Evolutionary conservation across 2,888 invertebrate species (phyloP).

Genomic region (Alitta virens): DNA sequence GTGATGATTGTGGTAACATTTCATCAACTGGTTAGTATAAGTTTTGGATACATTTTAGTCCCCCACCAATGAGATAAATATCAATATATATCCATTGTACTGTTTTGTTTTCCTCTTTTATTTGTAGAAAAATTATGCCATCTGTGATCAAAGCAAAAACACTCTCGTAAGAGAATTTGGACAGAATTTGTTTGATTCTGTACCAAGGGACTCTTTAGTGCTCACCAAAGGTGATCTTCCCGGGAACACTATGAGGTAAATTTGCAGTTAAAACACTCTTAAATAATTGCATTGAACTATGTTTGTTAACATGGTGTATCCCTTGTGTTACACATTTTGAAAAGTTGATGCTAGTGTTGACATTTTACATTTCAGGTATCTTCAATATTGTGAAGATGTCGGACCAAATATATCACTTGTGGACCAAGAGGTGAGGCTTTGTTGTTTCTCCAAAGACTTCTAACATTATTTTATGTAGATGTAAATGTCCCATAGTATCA

Average conservation of each 20-base stretch:
- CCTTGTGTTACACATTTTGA: no score
- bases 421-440: conserved; percentile 50
- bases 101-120: no score
- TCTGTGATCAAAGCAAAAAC: conserved; percentile 45
- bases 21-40: not conserved
- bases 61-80: no score
- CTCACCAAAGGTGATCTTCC: conserved; percentile 52
- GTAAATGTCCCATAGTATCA: no score
- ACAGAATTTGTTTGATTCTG: conserved; percentile 32
- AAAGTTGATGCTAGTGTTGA: conserved; percentile 2
- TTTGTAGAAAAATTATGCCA: conserved; percentile 34
- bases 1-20: not conserved
- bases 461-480: no score
- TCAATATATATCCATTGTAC: no score
- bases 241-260: conserved; percentile 47
- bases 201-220: conserved; percentile 45
- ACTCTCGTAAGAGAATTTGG: conserved; percentile 47
- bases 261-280: not conserved
- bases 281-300: no score
- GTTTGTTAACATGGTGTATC: no score
- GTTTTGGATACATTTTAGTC: not conserved
- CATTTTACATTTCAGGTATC: conserved; percentile 37
- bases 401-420: conserved; percentile 45
- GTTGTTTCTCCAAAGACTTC: no score
- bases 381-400: conserved; percentile 46